These are phyloP conservation scores for Scolopax rusticola DNA, from an alignment of 2,797 vertebrate species.

Conservation along the genomic window DNA sequence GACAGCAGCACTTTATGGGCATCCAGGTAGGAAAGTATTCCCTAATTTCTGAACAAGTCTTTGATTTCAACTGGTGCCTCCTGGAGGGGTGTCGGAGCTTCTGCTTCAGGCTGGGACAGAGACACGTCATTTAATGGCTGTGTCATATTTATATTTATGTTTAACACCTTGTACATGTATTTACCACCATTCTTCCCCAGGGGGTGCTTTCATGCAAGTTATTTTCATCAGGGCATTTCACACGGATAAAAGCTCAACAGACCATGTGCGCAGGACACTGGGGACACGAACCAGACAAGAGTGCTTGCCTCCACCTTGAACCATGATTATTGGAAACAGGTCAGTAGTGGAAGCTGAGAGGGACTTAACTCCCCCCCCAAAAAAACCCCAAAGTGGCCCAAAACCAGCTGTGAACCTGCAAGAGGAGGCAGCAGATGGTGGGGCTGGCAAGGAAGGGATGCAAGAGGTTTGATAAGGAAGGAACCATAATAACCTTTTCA, in stretches of 20 bases:
- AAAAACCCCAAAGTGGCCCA: accelerated
- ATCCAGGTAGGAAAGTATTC: background rate
- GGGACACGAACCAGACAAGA: accelerated
- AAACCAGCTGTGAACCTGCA: background rate
- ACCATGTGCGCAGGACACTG: accelerated
- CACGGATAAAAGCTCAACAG: accelerated
- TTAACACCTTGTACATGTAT: background rate
- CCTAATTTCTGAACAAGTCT: background rate
- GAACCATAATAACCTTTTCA: constrained; percentile 19
- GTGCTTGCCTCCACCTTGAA: background rate
- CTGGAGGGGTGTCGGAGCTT: background rate
- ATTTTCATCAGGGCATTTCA: background rate
- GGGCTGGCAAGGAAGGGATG: background rate
- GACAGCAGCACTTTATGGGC: accelerated
- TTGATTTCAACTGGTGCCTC: background rate
- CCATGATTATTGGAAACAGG: accelerated
- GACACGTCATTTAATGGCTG: background rate
- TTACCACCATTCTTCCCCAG: background rate
- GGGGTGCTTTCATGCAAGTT: background rate
- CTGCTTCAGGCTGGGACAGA: background rate
- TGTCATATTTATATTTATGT: background rate
- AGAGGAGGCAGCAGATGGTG: background rate
- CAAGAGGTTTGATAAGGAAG: constrained; percentile 62
- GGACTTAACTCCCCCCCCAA: background rate
- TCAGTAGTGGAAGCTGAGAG: background rate